Percentiles rank a stretch among this genome's conserved stretches.
Conservation (phyloP, 1,140 invertebrate species). For the Pseudomyrmex pallidus region DNA sequence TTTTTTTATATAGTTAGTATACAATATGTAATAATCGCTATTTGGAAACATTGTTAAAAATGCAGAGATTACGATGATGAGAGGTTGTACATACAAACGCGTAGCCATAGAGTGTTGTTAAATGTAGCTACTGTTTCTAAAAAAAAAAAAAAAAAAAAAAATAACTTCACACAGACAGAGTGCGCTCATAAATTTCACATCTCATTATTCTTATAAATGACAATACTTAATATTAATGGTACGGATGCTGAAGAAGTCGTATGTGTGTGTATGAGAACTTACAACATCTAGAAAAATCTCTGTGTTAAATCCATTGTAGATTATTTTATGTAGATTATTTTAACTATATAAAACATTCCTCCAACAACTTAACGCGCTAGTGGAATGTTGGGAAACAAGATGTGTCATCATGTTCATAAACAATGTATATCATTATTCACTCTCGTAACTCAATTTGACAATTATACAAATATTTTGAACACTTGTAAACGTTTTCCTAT, state of each 20-base stretch:
- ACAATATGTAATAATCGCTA: constrained; percentile 29
- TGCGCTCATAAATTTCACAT: constrained; percentile 31
- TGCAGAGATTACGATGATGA: constrained; percentile 55
- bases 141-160: no score
- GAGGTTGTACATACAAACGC: constrained; percentile 39
- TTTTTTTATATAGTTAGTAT: constrained; percentile 43
- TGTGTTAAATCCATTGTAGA: constrained; percentile 39
- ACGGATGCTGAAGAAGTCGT: constrained; percentile 61
- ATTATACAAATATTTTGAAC: constrained; percentile 48
- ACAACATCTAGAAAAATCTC: constrained; percentile 29
- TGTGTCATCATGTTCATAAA: constrained; percentile 52
- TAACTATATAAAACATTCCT: constrained; percentile 59
- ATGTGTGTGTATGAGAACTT: constrained; percentile 29
- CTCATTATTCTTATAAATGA: constrained; percentile 31
- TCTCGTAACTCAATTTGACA: constrained; percentile 47
- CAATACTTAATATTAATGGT: constrained; percentile 67
- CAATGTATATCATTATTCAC: constrained; percentile 32
- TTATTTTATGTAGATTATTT: constrained; percentile 23
- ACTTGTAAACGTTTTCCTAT: constrained; percentile 37
- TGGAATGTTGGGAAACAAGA: constrained; percentile 69
- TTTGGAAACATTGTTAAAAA: constrained; percentile 46
- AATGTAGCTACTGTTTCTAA: constrained; percentile 27
- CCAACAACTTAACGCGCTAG: constrained; percentile 64
- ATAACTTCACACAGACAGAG: constrained; percentile 47
- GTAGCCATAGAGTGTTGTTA: constrained; percentile 53